Conservation (phyloP, 2,113 vertebrate genomes). For the Phalacrocorax aristotelis region DNA sequence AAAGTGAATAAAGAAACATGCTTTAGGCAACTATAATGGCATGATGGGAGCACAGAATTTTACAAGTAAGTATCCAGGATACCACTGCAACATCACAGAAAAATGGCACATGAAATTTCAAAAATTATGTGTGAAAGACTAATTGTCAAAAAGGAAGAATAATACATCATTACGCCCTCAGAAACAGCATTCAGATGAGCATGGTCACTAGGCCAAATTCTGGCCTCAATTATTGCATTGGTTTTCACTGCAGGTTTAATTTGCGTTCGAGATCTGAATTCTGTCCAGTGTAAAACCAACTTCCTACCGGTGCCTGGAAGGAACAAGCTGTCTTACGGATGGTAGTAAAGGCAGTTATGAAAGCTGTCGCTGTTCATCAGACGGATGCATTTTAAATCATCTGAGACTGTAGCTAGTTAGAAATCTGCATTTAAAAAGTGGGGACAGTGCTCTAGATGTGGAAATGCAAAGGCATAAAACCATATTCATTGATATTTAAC, state of each 20-base stretch:
- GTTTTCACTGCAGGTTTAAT: slow-evolving; percentile 18
- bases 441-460: background rate
- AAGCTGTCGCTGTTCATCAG: background rate
- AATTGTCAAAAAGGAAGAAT: slow-evolving; percentile 43
- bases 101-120: slow-evolving; percentile 4
- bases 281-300: background rate
- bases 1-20: slow-evolving; percentile 21
- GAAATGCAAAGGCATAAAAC: background rate
- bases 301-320: background rate
- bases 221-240: background rate
- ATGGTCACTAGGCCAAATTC: slow-evolving; percentile 29
- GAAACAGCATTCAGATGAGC: slow-evolving; percentile 41
- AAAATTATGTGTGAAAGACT: slow-evolving; percentile 48
- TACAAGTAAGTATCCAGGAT: slow-evolving; percentile 45
- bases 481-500: background rate
- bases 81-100: slow-evolving; percentile 15
- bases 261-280: background rate
- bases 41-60: background rate
- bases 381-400: background rate
- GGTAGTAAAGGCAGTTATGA: background rate
- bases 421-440: background rate
- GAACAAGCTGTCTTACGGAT: background rate
- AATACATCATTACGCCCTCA: slow-evolving; percentile 4
- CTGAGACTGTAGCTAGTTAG: background rate
- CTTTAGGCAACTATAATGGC: slow-evolving; percentile 35